Base-by-base conservation (phyloP, 2,113 vertebrate species). In the Ochotona princeps region DNA sequence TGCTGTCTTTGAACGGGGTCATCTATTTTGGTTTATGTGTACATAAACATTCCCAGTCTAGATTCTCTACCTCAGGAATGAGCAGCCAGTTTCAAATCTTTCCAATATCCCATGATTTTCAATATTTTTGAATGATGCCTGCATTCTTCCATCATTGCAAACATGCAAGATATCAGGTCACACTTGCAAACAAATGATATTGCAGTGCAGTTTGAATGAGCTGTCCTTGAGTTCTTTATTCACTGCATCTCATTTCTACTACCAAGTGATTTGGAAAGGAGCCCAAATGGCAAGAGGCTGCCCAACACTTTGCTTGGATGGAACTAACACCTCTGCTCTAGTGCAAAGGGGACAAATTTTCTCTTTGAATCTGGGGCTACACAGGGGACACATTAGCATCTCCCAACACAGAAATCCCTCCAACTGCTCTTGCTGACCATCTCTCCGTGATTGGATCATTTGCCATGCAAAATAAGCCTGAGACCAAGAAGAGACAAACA, bases 1-100 rank as follows among this genome's bases (percentile, higher is more conserved):
- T 96, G 69, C 91, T 94, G n/a, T 95, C 90, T 96, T 79, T 38
- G 66, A 96, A 66, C 51, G 80, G 93, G 84, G 63, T 97, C 96
- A 95, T 97, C 97, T 96, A 28, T 97, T 97, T 93, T 74, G 70
- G 63, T 30, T 66, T 95, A 92, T 96, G 18, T 96, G 67, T 93
- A 1, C 95, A 86, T 91, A 95, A 95, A 96, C 93, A 95, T 30
- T n/a, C 78, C 49, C 90, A 87, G n/a, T 63, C n/a, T 95, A 96
- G 93, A 32, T 79, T 94, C 44, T 87, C 32, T 81, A 89, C 81
- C 57, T 17, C 18, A 5, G 6, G 70, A 73, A 92, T 2, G 7
- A 30, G 3, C 15, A 70, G 73, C 51, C n/a, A 60, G 57, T 30
- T 92, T 80, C 51, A 60, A 66, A 44, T 57, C 83, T 78, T 65